phyloP scores from a whole-genome alignment of 2,797 vertebrate species.

The Lerista edwardsae region DNA sequence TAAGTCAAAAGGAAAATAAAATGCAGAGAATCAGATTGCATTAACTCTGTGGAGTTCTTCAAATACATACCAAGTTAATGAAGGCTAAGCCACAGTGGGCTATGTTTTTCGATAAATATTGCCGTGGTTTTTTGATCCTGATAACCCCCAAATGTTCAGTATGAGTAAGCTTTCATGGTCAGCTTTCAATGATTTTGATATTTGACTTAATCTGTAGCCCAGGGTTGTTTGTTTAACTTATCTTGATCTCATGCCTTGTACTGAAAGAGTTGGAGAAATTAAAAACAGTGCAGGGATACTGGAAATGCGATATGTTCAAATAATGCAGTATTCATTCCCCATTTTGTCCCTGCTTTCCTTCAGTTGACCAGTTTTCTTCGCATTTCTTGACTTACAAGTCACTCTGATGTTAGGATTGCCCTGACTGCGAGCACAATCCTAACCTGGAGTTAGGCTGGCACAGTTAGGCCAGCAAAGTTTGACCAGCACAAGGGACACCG shows the following conservation, averaged over 20 bases:
- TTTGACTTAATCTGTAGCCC: slow-evolving; percentile 73
- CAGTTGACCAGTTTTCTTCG: slow-evolving; percentile 49
- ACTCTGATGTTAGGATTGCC: not conserved
- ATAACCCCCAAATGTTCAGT: slow-evolving; percentile 81
- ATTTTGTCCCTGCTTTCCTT: slow-evolving; percentile 50
- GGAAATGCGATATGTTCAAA: slow-evolving; percentile 43
- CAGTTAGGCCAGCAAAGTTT: no score
- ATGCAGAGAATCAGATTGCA: slow-evolving; percentile 68
- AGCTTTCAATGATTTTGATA: slow-evolving; percentile 75
- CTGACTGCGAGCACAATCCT: no score
- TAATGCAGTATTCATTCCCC: slow-evolving; percentile 26
- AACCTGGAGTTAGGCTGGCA: no score
- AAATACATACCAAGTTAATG: slow-evolving; percentile 77
- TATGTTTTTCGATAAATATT: slow-evolving; percentile 76
- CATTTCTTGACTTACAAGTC: slow-evolving; percentile 26
- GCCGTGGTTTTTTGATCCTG: slow-evolving; percentile 75
- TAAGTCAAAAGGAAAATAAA: slow-evolving; percentile 70
- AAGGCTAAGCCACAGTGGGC: slow-evolving; percentile 74
- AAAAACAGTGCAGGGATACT: slow-evolving; percentile 65
- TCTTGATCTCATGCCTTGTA: slow-evolving; percentile 71
- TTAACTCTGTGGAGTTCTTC: slow-evolving; percentile 75
- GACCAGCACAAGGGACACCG: no score
- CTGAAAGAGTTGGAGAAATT: slow-evolving; percentile 74
- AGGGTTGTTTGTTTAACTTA: slow-evolving; percentile 75
- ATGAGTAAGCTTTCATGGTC: slow-evolving; percentile 75